These are phyloP conservation scores for Parauchenoglanis ngamensis DNA, from an alignment of 2,797 vertebrate genomes.

Conservation along the genomic window DNA sequence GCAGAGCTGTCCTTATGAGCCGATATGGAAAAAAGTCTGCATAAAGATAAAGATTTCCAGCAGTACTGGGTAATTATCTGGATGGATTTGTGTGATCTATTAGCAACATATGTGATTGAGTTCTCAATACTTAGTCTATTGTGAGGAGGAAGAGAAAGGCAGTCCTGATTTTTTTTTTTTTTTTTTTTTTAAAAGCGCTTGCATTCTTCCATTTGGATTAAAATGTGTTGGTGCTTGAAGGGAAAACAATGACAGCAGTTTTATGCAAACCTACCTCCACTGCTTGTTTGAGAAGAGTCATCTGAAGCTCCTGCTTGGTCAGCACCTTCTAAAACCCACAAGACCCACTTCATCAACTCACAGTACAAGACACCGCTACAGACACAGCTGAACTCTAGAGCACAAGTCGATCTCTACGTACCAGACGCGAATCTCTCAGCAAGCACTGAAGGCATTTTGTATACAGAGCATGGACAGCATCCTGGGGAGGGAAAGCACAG, in stretches of 20 bases:
- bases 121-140: not conserved
- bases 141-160: too few species aligned
- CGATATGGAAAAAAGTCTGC: not conserved
- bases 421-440: conserved; percentile 90
- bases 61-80: not conserved
- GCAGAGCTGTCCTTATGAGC: not conserved
- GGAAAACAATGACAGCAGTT: not conserved
- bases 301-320: conserved; percentile 91
- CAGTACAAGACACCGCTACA: not conserved
- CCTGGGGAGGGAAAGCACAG: conserved; percentile 69
- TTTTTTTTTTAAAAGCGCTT: not conserved
- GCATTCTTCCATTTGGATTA: not conserved
- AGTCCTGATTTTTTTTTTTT: not conserved
- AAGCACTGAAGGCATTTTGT: conserved; percentile 96
- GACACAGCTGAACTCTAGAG: not conserved
- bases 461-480: conserved; percentile 89
- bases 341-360: conserved; percentile 14
- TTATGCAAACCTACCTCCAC: conserved; percentile 83
- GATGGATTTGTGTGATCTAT: not conserved
- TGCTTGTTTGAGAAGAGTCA: conserved; percentile 94
- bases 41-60: not conserved
- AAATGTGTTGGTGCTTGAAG: not conserved
- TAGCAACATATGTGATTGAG: not conserved
- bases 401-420: conserved; percentile 68
- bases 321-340: conserved; percentile 81